Percentiles rank a stretch among this genome's conserved stretches.
Conservation (phyloP, 2,113 vertebrate genomes). For the Marmota flaviventris region DNA sequence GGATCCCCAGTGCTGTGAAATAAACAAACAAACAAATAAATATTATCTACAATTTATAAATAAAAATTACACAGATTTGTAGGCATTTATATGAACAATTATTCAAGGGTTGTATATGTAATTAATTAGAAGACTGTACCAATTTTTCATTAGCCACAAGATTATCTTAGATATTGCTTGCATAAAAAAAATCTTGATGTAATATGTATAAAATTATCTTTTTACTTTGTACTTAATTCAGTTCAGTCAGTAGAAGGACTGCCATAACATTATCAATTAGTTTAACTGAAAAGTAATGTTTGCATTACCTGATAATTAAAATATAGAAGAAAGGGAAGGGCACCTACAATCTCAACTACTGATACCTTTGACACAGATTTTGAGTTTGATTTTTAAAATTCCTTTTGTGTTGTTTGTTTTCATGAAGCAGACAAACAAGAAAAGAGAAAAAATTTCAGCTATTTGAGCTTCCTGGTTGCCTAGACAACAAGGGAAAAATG, state of each 20-base stretch:
- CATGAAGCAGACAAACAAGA: conserved; percentile 21
- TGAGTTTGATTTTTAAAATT: too few relatives aligned
- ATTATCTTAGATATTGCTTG: conserved; percentile 17
- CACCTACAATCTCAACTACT: too few relatives aligned
- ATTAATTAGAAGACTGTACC: conserved; percentile 44
- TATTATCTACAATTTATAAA: conserved; percentile 13
- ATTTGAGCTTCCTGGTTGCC: conserved; percentile 10
- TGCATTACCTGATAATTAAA: too few relatives aligned
- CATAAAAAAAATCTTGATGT: conserved; percentile 31
- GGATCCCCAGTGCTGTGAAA: not conserved
- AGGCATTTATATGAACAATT: conserved; percentile 14
- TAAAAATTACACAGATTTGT: conserved; percentile 12
- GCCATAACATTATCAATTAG: too few relatives aligned
- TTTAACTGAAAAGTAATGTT: too few relatives aligned
- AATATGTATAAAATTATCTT: too few relatives aligned
- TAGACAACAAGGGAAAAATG: not conserved
- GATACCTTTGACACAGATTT: too few relatives aligned
- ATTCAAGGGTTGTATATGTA: not conserved
- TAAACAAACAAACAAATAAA: not conserved
- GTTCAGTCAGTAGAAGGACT: too few relatives aligned
- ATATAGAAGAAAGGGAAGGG: too few relatives aligned
- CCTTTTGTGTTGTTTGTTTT: not conserved
- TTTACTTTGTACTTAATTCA: too few relatives aligned
- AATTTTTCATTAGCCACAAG: conserved; percentile 42
- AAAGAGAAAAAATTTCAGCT: conserved; percentile 50